Base-by-base conservation (phyloP, 2,888 invertebrate species). In the Syrista parreyssii region DNA sequence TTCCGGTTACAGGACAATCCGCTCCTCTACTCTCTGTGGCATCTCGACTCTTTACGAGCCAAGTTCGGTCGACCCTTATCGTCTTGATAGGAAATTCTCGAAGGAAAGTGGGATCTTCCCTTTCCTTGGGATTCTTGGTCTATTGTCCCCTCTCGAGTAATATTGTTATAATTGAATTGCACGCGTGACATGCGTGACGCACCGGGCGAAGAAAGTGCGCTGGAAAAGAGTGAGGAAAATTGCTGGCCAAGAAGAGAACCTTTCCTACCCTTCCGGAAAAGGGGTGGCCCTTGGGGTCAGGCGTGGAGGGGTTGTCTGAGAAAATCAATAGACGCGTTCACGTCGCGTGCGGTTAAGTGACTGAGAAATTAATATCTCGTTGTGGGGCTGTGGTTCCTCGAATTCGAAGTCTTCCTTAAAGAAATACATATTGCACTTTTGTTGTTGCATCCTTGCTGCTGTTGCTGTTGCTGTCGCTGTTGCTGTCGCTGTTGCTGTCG, bases 291-390 rank as follows among this genome's bases (percentile, higher is more conserved):
- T 71, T 69, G 74, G 75, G 79, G 76, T 78, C 74, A 73, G 75
- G 36, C 71, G 77, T 75, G 75, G 78, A 68, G 82, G 83, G 79
- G 80, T 77, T 82, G 84, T 83, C 68, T 84, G 83, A 83, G 88
- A 88, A 89, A 89, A 90, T 90, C 89, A 88, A 89, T 89, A 89
- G 86, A 86, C 87, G 84, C 88, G 87, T 89, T 89, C 86, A 85
- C 85, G 88, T 90, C 89, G 90, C 90, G 90, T 90, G 90, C 89
- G 87, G 88, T 87, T 89, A 89, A 90, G 89, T 89, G 89, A 89
- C 87, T 86, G 86, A 89, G 89, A 88, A 90, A 89, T 89, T 90
- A 90, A 90, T 90, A 89, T 89, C 89, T 87, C 85, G 87, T 87
- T 88, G 89, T 86, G 88, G 88, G 40, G 15, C 6, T 34, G 35